phyloP scores from a whole-genome alignment of 1,140 invertebrate genomes.

The Kradibia gibbosae region DNA sequence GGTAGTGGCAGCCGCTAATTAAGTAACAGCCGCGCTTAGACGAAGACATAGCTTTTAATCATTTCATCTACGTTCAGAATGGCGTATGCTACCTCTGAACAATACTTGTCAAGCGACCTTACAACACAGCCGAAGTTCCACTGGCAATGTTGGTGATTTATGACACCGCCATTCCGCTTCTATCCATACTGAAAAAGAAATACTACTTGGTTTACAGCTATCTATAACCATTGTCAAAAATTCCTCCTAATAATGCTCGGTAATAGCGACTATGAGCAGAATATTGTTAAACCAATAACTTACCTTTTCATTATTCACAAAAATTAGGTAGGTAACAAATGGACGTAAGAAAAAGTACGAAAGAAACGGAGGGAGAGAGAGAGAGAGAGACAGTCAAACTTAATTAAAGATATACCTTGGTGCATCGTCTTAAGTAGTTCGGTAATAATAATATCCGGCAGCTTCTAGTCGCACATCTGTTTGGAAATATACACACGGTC shows the following conservation, averaged over 20 bases:
- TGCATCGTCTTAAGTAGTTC: not conserved
- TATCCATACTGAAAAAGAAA: not conserved
- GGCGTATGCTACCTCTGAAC: not conserved
- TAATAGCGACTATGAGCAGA: constrained; percentile 9
- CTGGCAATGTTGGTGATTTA: constrained; percentile 4
- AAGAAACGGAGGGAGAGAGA: not conserved
- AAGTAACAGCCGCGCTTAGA: not conserved
- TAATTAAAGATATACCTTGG: constrained; percentile 20
- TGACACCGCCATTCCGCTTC: not conserved
- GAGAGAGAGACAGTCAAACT: not conserved
- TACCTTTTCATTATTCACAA: not conserved
- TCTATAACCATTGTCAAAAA: not conserved
- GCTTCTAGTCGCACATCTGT: not conserved
- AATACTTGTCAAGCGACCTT: not conserved
- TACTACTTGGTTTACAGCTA: not conserved
- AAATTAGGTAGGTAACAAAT: not conserved
- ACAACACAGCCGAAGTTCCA: not conserved
- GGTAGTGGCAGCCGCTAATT: not conserved
- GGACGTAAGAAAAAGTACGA: not conserved
- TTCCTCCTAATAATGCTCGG: not conserved
- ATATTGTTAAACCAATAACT: constrained; percentile 11
- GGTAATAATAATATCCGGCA: constrained; percentile 3
- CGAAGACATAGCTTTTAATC: not conserved
- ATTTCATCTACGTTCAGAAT: constrained; percentile 1
- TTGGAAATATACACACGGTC: not conserved